A percentile compares a stretch with the other conserved stretches of the same genome.
Evolutionary conservation across 2,888 invertebrate species (phyloP).

Genomic region (Nysson spinosus): DNA sequence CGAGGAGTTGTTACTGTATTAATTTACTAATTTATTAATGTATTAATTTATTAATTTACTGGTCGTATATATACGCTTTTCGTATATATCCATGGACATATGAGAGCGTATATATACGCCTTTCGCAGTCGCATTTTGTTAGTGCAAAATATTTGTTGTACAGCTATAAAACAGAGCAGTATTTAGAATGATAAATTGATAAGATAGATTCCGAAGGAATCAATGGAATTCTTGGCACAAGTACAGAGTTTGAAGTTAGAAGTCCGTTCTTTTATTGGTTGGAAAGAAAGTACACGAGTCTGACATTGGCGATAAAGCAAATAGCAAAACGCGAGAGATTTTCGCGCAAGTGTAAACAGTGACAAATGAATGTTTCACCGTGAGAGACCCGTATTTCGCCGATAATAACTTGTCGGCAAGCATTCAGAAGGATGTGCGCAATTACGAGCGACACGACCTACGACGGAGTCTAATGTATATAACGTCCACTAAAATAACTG

Average conservation of each 20-base stretch:
- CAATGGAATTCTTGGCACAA: too few relatives aligned
- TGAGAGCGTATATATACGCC: too few relatives aligned
- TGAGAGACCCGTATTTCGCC: slow-evolving; percentile 39
- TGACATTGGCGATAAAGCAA: slow-evolving; percentile 8
- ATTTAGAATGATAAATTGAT: too few relatives aligned
- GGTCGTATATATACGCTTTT: too few relatives aligned
- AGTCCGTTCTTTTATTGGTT: slow-evolving; percentile 1
- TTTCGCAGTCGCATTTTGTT: too few relatives aligned
- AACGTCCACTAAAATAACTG: slow-evolving; percentile 18
- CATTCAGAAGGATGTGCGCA: slow-evolving; percentile 42
- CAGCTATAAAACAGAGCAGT: too few relatives aligned
- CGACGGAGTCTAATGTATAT: slow-evolving; percentile 21
- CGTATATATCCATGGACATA: too few relatives aligned
- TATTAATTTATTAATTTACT: too few relatives aligned
- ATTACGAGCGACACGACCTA: slow-evolving; percentile 50
- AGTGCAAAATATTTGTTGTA: too few relatives aligned
- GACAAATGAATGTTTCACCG: slow-evolving; percentile 42
- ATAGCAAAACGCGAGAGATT: slow-evolving; percentile 23
- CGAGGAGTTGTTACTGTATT: too few relatives aligned
- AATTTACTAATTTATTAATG: too few relatives aligned
- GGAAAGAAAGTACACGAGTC: slow-evolving; percentile 1
- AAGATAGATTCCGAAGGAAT: too few relatives aligned
- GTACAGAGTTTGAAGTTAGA: background rate
- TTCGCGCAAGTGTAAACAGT: slow-evolving; percentile 26
- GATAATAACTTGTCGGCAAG: slow-evolving; percentile 53